phyloP scores from a whole-genome alignment of 2,888 invertebrate genomes.

The Allygus modestus region DNA sequence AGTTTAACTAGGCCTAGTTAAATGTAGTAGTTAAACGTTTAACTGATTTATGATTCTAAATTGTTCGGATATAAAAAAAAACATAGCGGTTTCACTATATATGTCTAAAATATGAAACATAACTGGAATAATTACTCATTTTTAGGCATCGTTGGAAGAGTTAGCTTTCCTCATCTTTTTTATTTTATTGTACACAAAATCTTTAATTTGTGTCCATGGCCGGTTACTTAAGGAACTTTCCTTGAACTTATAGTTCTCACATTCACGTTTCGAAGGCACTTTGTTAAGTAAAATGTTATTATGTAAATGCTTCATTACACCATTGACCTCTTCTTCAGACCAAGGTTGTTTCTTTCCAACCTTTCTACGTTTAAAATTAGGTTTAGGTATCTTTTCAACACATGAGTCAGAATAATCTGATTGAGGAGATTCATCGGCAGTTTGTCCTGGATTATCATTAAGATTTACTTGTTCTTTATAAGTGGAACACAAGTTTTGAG shows the following conservation, averaged over 20 bases:
- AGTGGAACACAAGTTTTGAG: neutral
- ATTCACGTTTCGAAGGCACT: neutral
- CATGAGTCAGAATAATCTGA: neutral
- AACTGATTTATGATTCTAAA: too few relatives aligned
- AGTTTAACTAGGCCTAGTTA: too few relatives aligned
- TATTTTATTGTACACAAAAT: neutral
- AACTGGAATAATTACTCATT: too few relatives aligned
- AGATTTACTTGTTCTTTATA: neutral
- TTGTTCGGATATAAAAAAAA: too few relatives aligned
- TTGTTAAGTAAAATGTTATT: neutral
- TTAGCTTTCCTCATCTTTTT: neutral
- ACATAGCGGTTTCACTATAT: too few relatives aligned
- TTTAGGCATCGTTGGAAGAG: too few relatives aligned
- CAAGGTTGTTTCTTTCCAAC: neutral
- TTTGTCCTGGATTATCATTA: neutral
- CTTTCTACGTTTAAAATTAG: neutral
- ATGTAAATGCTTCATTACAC: neutral
- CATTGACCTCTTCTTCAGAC: neutral
- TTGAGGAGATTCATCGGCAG: neutral
- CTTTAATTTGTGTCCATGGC: neutral
- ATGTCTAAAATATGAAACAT: too few relatives aligned
- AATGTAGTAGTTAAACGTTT: too few relatives aligned
- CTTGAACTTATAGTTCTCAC: neutral
- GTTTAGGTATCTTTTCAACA: neutral
- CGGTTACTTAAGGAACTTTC: neutral